phyloP scores from a whole-genome alignment of 2,888 invertebrate species.

The Anodontia alba region DNA sequence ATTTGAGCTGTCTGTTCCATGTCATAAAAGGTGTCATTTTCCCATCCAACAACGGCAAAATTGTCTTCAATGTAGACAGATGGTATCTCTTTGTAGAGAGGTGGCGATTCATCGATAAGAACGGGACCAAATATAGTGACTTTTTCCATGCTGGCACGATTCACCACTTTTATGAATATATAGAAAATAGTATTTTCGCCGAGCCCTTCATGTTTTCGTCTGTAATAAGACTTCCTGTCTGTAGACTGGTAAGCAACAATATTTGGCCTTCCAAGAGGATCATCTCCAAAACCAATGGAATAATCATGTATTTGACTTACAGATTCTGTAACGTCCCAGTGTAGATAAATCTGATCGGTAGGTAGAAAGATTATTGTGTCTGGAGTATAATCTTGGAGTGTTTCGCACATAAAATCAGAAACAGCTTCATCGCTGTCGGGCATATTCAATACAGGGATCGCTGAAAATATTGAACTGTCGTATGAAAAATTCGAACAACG shows the following conservation, averaged over 20 bases:
- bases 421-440: constrained; percentile 19
- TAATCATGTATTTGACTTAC: constrained; percentile 63
- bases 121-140: constrained; percentile 54
- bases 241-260: constrained; percentile 52
- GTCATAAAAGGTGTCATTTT: constrained; percentile 55
- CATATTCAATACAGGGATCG: background rate
- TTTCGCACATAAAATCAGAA: constrained; percentile 34
- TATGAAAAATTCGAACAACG: too few species aligned
- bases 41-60: constrained; percentile 52
- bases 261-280: constrained; percentile 31
- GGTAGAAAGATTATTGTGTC: constrained; percentile 52
- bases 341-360: constrained; percentile 51
- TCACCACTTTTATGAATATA: constrained; percentile 51
- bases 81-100: constrained; percentile 28
- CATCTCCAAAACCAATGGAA: constrained; percentile 56
- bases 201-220: constrained; percentile 51
- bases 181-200: constrained; percentile 47
- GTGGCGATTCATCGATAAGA: constrained; percentile 58
- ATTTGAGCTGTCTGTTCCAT: constrained; percentile 53
- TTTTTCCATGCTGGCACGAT: constrained; percentile 54
- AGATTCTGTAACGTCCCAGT: constrained; percentile 55
- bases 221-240: constrained; percentile 40
- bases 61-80: constrained; percentile 23
- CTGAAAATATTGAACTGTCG: constrained; percentile 15
- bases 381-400: constrained; percentile 8